A percentile compares a stretch with the other conserved stretches of the same genome.
These are phyloP conservation scores for Andrena praecox DNA, from an alignment of 2,888 invertebrate species.

Conservation along the genomic window DNA sequence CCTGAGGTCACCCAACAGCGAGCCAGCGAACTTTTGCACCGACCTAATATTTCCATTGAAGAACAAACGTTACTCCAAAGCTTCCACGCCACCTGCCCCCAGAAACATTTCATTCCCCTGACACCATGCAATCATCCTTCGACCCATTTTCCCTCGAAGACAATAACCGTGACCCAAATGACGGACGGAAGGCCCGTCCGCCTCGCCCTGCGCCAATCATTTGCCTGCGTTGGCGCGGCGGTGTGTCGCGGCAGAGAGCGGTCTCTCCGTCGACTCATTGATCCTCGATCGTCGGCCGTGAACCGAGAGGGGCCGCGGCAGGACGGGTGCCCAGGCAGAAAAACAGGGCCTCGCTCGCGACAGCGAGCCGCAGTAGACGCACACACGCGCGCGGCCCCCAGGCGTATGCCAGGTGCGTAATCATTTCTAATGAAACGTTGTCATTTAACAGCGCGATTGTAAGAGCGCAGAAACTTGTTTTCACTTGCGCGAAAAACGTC, in stretches of 20 bases:
- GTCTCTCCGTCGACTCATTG: slow-evolving; percentile 4
- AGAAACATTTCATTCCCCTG: no score
- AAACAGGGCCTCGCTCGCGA: slow-evolving; percentile 48
- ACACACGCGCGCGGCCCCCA: slow-evolving; percentile 36
- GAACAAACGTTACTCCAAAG: no score
- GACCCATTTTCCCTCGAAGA: no score
- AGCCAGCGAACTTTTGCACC: no score
- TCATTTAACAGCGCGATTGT: slow-evolving; percentile 83
- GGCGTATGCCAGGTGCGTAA: slow-evolving; percentile 76
- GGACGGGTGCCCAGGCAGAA: slow-evolving; percentile 23
- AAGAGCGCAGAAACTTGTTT: slow-evolving; percentile 82
- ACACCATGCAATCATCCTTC: no score
- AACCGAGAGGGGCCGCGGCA: slow-evolving; percentile 18
- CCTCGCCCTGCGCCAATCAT: not conserved
- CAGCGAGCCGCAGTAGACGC: slow-evolving; percentile 20
- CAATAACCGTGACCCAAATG: no score
- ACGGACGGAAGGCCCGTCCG: no score
- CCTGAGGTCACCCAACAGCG: no score
- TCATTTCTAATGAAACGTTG: slow-evolving; percentile 83
- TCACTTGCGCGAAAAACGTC: slow-evolving; percentile 84
- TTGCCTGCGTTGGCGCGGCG: not conserved
- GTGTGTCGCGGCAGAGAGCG: not conserved
- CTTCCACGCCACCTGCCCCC: no score
- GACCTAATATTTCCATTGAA: no score
- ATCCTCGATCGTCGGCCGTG: slow-evolving; percentile 40